Conservation (phyloP, 2,113 vertebrate genomes). For the Ceyx melanurus region DNA sequence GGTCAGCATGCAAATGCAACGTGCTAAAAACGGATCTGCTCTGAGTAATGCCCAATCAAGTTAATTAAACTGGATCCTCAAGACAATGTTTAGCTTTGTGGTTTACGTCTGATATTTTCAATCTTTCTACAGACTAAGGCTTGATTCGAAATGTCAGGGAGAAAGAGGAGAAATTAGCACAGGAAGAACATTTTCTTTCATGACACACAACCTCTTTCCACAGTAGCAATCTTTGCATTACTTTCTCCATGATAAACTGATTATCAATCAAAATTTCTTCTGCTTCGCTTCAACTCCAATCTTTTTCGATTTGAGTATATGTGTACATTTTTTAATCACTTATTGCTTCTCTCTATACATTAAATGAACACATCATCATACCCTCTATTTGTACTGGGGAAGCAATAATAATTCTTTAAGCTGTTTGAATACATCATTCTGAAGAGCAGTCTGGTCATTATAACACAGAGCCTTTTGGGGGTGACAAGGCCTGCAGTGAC, state of each 20-base stretch:
- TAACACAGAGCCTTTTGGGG: background rate
- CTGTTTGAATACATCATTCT: background rate
- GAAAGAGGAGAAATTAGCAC: constrained; percentile 42
- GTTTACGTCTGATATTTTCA: constrained; percentile 48
- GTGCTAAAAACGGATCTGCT: constrained; percentile 24
- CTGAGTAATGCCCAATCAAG: constrained; percentile 40
- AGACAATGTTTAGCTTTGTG: constrained; percentile 51
- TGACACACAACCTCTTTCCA: background rate
- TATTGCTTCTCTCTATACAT: background rate
- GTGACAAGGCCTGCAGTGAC: background rate
- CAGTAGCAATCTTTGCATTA: background rate
- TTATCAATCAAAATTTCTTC: background rate
- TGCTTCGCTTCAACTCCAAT: background rate
- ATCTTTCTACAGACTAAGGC: background rate
- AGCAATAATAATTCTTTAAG: background rate
- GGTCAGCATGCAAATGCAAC: constrained; percentile 47
- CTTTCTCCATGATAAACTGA: constrained; percentile 10
- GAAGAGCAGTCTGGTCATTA: background rate
- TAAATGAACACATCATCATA: background rate
- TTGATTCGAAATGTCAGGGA: constrained; percentile 48
- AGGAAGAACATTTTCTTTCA: constrained; percentile 32
- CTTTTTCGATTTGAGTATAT: background rate
- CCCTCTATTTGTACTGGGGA: background rate
- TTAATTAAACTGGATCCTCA: constrained; percentile 46
- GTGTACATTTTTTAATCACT: background rate